Percentiles rank a stretch among this genome's conserved stretches.
Evolutionary conservation across 2,113 vertebrate species (phyloP).

Genomic region (Nipponia nippon): DNA sequence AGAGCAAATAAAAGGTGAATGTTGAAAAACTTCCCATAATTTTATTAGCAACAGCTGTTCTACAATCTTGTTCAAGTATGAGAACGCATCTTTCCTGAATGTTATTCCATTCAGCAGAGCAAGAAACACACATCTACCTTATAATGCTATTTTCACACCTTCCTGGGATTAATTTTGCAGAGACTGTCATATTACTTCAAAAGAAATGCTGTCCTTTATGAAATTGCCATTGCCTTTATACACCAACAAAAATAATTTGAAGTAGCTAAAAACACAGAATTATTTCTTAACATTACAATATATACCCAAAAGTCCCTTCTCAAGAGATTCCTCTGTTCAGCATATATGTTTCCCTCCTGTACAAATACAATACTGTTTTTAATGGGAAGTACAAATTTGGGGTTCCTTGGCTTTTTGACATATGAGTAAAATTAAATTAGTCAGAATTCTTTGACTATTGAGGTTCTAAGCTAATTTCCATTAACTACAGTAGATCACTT

Average conservation of each 20-base stretch:
- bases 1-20: slow-evolving; percentile 34
- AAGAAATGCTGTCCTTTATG: slow-evolving; percentile 23
- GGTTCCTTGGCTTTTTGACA: not conserved
- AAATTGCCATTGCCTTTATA: not conserved
- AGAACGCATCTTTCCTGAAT: slow-evolving; percentile 13
- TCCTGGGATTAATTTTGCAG: slow-evolving; percentile 35
- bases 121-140: slow-evolving; percentile 43
- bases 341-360: not conserved
- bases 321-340: not conserved
- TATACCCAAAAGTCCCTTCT: not conserved
- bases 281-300: slow-evolving; percentile 47
- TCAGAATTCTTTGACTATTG: not conserved
- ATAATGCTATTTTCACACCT: slow-evolving; percentile 37
- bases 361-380: not conserved
- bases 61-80: not conserved
- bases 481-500: not conserved
- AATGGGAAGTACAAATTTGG: slow-evolving; percentile 5
- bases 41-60: slow-evolving; percentile 55
- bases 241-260: not conserved
- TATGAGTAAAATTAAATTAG: not conserved
- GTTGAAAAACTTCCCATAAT: slow-evolving; percentile 10
- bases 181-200: slow-evolving; percentile 11
- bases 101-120: not conserved
- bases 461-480: not conserved
- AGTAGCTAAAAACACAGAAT: not conserved